Conservation (phyloP, 2,888 invertebrate genomes). For the Melanargia galathea region DNA sequence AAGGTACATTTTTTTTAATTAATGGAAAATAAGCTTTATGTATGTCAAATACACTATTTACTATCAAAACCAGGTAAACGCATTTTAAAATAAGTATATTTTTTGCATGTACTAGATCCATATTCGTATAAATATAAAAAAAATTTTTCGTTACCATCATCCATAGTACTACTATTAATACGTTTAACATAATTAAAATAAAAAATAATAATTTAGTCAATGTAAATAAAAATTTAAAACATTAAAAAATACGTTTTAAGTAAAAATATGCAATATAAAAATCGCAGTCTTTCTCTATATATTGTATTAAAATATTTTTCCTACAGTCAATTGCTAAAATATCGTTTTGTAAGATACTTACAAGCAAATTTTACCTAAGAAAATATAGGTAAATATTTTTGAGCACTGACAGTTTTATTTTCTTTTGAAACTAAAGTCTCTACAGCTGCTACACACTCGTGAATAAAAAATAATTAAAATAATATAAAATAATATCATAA, state of each 20-base stretch:
- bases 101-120: not conserved
- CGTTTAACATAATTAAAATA: too few relatives aligned
- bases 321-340: not conserved
- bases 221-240: not conserved
- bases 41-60: constrained; percentile 11
- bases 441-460: not conserved
- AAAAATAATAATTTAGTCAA: not conserved
- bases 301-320: not conserved
- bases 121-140: not conserved
- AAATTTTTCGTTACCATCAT: not conserved
- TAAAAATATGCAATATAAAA: not conserved
- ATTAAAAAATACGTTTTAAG: not conserved
- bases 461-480: constrained; percentile 1
- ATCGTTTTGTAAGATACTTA: not conserved
- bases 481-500: too few relatives aligned
- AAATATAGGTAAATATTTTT: not conserved
- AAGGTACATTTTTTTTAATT: not conserved
- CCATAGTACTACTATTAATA: too few relatives aligned
- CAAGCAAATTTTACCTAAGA: too few relatives aligned
- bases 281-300: not conserved
- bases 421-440: not conserved
- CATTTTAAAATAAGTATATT: not conserved
- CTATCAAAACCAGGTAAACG: constrained; percentile 29
- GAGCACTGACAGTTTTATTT: not conserved
- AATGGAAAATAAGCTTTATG: not conserved